Evolutionary conservation across 2,888 invertebrate species (phyloP), one percentile per base, ranked within the genome.

Genomic region (Eupithecia insigniata): DNA sequence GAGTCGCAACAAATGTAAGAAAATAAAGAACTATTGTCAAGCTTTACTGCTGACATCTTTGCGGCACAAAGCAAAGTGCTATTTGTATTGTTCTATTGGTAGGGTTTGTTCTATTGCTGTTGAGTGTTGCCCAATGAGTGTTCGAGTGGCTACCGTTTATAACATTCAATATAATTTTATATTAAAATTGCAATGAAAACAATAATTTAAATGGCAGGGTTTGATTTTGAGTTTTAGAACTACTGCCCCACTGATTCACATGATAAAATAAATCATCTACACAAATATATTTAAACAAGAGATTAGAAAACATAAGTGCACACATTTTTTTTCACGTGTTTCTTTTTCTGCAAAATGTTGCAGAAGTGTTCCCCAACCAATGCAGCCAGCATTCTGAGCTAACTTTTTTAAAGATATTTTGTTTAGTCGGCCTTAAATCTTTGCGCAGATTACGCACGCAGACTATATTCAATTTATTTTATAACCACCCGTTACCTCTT

Each of bases 1-100:
- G 88, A 87, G 84, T 85, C 82, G 92, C 84, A 87, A 92, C 92
- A 92, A 92, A 90, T 89, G 92, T 91, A 91, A 90, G 90, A 90
- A 90, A 90, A 89, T 90, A 91, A 90, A 84, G 82, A 82, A 78
- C 81, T 78, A 86, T 92, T 92, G 91, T 92, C 83, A 67, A 73
- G 81, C 78, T 79, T 64, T 76, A 76, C 73, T 82, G 81, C 89
- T 61, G 87, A 91, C 93, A 93, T 93, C 93, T 93, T 93, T 83
- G 70, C 72, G 82, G 75, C 81, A 91, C 87, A 92, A 91, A 87
- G 85, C 85, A 71, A 85, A 92, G 91, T 83, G 85, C 84, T 82
- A 82, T 89, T 90, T 79, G 79, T 81, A 83, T 85, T 87, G 85
- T 90, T 88, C 89, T 89, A 90, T 88, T 85, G 78, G 77, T 22